Evolutionary conservation across 1,140 invertebrate species (phyloP), one percentile per base, ranked within the genome.

Genomic region (Phthorimaea operculella): DNA sequence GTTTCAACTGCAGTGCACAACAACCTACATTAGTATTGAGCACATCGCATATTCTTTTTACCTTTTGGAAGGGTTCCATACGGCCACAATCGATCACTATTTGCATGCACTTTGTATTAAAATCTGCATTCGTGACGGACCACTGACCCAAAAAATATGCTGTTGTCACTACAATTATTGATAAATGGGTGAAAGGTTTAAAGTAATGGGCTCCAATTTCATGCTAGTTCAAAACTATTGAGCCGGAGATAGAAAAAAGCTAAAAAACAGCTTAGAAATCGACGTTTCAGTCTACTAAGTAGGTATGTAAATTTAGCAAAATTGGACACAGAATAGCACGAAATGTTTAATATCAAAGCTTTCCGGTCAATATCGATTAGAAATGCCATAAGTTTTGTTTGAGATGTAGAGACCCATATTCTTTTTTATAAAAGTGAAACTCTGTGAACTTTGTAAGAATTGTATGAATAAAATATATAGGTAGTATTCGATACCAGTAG

Each of bases 181-280:
- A 52, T 55, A 68, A 69, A 62, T 69, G 64, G 64, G 69, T 76
- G 70, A 76, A 76, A 74, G 70, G 70, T 69, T 62, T 55, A 54
- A 51, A 51, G 39, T 65, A 70, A 76, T 72, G 68, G 66, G 60
- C 60, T 61, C 53, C 60, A 61, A 72, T 69, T 75, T 71, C 15
- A 11, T 9, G 16, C 44, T 16, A 47, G 11, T 47, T 47, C 14
- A 14, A 11, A 47, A 47, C 44, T 16, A 17, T 8, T 17, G 44
- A 11, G 12, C 8, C 15, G 11, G 11, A 14, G 44, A 39, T 39
- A 12, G 2, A 39, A 12, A 39, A 39, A 34, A 34, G 11, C 6
- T 34, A 34, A 34, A 39, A 39, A 39, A 39, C 36, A 45, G 44
- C 11, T 15, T n/a, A 17, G 39, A 16, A 9, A 16, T 16, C 16